Conservation (phyloP, 2,797 vertebrate genomes). For the Pipistrellus pygmaeus region DNA sequence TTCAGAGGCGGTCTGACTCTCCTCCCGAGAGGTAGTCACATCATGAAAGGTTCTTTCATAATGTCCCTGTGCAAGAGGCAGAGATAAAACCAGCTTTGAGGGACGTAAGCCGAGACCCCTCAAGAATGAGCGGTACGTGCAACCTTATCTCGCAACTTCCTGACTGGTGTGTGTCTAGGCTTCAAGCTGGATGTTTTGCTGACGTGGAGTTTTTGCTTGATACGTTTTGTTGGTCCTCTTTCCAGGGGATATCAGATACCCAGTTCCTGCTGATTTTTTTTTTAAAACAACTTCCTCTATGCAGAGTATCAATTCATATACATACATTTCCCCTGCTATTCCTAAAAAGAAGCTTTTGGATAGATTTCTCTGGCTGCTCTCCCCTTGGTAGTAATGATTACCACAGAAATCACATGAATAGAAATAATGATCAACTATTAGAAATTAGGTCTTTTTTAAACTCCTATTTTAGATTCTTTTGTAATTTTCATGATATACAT, state of each 20-base stretch:
- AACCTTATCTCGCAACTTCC: slow-evolving; percentile 67
- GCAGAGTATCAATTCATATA: neutral
- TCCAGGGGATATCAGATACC: slow-evolving; percentile 44
- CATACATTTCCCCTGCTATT: slow-evolving; percentile 3
- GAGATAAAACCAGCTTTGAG: slow-evolving; percentile 74
- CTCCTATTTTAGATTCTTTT: neutral
- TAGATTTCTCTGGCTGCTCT: slow-evolving; percentile 31
- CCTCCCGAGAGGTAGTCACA: slow-evolving; percentile 38
- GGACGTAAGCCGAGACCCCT: slow-evolving; percentile 59
- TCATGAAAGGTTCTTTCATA: slow-evolving; percentile 77
- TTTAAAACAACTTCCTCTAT: slow-evolving; percentile 30
- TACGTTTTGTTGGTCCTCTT: slow-evolving; percentile 59
- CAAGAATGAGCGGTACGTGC: neutral
- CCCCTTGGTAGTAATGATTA: slow-evolving; percentile 19
- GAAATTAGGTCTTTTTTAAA: neutral
- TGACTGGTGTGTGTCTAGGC: slow-evolving; percentile 48
- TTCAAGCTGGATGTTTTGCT: slow-evolving; percentile 57
- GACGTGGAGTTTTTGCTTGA: slow-evolving; percentile 52
- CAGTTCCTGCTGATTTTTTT: slow-evolving; percentile 10
- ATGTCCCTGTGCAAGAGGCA: slow-evolving; percentile 44
- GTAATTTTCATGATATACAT: neutral
- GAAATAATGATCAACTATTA: slow-evolving; percentile 3
- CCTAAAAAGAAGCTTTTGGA: slow-evolving; percentile 43
- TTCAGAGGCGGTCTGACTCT: slow-evolving; percentile 60
- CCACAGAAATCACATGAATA: slow-evolving; percentile 33